Evolutionary conservation across 64 coral and sea anemone species (phyloP).

Genomic region (Orbicella faveolata): DNA sequence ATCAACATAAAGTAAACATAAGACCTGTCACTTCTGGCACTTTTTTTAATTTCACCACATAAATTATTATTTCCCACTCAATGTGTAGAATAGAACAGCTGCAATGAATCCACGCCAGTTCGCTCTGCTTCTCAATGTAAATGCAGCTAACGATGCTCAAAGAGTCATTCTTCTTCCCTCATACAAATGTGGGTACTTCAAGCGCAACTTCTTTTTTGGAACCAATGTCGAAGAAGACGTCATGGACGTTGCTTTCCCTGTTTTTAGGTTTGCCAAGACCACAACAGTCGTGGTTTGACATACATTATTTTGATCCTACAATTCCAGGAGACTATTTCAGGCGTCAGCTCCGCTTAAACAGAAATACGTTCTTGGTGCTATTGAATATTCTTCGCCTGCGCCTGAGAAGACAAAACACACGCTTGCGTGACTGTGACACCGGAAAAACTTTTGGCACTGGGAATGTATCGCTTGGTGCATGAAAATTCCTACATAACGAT

Average conservation of each 20-base stretch:
- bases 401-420: constrained; percentile 1
- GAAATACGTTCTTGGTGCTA: constrained; percentile 5
- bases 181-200: neutral
- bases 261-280: neutral
- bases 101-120: no score
- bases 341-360: neutral
- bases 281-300: constrained; percentile 36
- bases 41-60: no score
- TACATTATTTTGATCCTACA: neutral
- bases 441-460: neutral
- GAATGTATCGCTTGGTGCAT: constrained; percentile 18
- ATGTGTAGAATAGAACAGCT: no score
- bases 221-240: no score
- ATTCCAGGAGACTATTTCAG: constrained; percentile 35
- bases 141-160: no score
- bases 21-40: no score
- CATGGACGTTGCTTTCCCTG: no score
- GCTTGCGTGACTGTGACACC: constrained; percentile 15
- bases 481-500: constrained; percentile 32
- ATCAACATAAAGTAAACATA: no score
- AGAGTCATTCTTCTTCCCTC: neutral
- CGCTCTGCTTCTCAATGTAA: no score
- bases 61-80: no score
- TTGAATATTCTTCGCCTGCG: constrained; percentile 25
- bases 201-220: no score